These are phyloP conservation scores for Chelonoidis abingdonii DNA, from an alignment of 2,113 vertebrate species.

Conservation along the genomic window DNA sequence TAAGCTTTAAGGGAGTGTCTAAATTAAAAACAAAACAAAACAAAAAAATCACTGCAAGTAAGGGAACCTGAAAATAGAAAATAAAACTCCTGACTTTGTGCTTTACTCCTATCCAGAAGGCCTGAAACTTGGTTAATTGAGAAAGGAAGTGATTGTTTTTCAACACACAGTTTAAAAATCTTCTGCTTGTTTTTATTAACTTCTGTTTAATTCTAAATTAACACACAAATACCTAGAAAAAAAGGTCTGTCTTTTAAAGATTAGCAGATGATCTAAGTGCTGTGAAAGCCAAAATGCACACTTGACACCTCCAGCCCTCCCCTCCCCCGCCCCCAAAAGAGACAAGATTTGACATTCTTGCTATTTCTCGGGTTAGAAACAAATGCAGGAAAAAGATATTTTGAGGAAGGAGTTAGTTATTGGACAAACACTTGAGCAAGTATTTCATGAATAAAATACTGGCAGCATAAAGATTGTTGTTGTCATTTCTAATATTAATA, in stretches of 20 bases:
- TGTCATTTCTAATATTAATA: too few relatives aligned
- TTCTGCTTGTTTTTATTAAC: neutral
- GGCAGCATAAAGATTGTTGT: too few relatives aligned
- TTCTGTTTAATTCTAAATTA: neutral
- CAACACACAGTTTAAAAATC: neutral
- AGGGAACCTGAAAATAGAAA: neutral
- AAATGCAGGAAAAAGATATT: neutral
- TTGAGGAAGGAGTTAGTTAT: neutral
- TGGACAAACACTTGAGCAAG: too few relatives aligned
- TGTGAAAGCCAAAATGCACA: neutral
- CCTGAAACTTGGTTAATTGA: neutral
- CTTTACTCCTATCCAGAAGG: neutral
- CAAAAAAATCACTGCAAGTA: neutral
- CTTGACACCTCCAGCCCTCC: neutral
- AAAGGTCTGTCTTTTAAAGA: neutral
- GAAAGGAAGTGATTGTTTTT: neutral
- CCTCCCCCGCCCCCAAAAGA: neutral
- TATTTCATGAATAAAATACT: too few relatives aligned
- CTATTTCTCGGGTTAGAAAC: neutral
- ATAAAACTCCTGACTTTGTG: neutral
- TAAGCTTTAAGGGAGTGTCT: neutral
- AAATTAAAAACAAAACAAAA: neutral
- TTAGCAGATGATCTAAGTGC: neutral
- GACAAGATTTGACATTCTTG: neutral
- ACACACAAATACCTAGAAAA: neutral